A percentile compares a stretch with the other conserved stretches of the same genome.
phyloP scores from a whole-genome alignment of 2,797 vertebrate species.

The Chrosomus eos region DNA sequence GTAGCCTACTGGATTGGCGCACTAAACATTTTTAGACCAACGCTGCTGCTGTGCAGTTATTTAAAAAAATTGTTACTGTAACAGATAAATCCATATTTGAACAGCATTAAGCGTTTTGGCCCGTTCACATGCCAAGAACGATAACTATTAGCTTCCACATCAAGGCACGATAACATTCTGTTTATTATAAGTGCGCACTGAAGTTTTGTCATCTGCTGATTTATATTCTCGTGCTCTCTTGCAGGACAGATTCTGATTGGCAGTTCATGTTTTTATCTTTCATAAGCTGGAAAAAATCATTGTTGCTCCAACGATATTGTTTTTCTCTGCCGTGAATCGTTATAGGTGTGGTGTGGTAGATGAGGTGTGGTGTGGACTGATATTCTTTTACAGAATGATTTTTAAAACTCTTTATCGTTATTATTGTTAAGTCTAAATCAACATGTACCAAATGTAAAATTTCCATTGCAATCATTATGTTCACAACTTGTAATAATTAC shows the following conservation, averaged over 20 bases:
- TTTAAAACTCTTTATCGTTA: background rate
- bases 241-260: background rate
- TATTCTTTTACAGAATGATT: background rate
- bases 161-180: no score
- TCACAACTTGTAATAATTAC: no score
- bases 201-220: no score
- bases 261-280: background rate
- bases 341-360: no score
- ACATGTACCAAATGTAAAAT: no score
- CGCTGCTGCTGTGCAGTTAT: background rate
- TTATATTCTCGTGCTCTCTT: background rate
- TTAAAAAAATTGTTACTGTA: background rate
- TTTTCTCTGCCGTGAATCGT: no score
- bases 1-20: background rate
- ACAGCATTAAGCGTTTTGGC: background rate
- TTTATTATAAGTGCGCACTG: no score
- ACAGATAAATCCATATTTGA: background rate
- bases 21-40: background rate
- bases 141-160: background rate
- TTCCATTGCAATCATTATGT: no score
- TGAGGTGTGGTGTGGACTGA: background rate
- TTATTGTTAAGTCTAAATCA: background rate
- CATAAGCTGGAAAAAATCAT: background rate
- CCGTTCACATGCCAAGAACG: background rate
- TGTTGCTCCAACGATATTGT: background rate